Evolutionary conservation across 2,888 invertebrate genomes (phyloP).

Genomic region (Megamerina dolium): DNA sequence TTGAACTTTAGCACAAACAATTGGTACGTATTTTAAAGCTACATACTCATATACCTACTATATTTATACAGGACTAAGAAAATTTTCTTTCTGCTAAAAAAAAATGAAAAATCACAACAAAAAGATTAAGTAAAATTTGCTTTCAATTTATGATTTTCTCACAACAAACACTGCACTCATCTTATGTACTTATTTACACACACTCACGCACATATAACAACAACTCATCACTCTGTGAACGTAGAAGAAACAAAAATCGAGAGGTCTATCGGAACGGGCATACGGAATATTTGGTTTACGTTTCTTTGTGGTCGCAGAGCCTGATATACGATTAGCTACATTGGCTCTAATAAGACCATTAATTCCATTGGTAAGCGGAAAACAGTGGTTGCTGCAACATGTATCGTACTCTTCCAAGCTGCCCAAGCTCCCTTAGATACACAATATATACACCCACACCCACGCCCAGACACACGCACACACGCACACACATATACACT

Average conservation of each 20-base stretch:
- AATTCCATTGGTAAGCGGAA: conserved; percentile 41
- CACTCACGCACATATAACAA: conserved; percentile 14
- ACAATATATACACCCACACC: conserved; percentile 8
- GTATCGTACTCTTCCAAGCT: conserved; percentile 22
- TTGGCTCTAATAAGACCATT: conserved; percentile 41
- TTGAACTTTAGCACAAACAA: conserved; percentile 33
- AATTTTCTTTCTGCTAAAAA: conserved; percentile 1
- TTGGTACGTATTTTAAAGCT: conserved; percentile 47
- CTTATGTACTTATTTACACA: background rate
- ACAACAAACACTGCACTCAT: background rate
- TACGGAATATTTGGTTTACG: conserved; percentile 40
- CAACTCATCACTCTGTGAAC: conserved; percentile 6
- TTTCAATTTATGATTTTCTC: background rate
- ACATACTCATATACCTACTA: conserved; percentile 19
- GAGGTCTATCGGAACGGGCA: conserved; percentile 30
- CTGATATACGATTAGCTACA: conserved; percentile 41
- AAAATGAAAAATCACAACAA: too few species aligned
- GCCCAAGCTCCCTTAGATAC: conserved; percentile 3
- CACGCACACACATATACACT: too few species aligned
- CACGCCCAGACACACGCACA: conserved; percentile 22
- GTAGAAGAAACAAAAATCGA: conserved; percentile 32
- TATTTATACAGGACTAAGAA: conserved; percentile 1
- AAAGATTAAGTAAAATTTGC: too few species aligned
- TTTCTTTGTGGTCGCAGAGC: conserved; percentile 42
- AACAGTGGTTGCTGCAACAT: conserved; percentile 17